Evolutionary conservation across 2,888 invertebrate genomes (phyloP), one percentile per base, ranked within the genome.

Genomic region (Drosophila putrida): DNA sequence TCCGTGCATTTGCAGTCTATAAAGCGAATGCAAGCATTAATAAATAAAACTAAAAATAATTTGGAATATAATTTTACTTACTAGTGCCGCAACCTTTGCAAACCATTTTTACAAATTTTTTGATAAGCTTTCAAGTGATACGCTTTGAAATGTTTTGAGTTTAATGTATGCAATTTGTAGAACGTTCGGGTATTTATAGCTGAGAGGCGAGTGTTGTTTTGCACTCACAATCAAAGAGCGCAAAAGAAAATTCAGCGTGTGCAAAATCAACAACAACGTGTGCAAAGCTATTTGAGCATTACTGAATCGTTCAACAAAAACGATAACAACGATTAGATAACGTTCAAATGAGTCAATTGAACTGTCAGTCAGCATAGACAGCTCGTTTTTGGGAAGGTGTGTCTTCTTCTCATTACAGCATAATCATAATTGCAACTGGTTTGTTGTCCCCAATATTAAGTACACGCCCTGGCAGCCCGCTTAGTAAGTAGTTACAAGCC

Each of bases 51-150:
- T 4, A 25, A 15, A 20, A 20, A 20, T 1, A 20, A 20, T 20
- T 20, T 20, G 1, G 1, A 20, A 10, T 39, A 36, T 20, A 25
- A 33, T 8, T 44, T 2, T 20, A 82, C 89, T 88, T 57, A 88
- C 89, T 84, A 35, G 64, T 49, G 35, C 79, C 78, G 50, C 88
- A 89, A 50, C 78, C 82, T 38, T 89, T 89, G 89, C 88, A 89
- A 68, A 69, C 79, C 88, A 88, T 88, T 62, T 71, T 87, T 4
- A n/a, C 5, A 28, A 27, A 36, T 41, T 54, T 50, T 15, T 38
- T 53, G 39, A 15, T 33, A 31, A 39, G 6, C 15, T 67, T 54
- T 46, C 8, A 60, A 68, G 43, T 31, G 38, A 9, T 15, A 47
- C 33, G 27, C n/a, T 35, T 31, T n/a, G 38, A 33, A 39, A 35